Base-by-base conservation (phyloP, 2,888 invertebrate species). In the Azorinus chamasolen region DNA sequence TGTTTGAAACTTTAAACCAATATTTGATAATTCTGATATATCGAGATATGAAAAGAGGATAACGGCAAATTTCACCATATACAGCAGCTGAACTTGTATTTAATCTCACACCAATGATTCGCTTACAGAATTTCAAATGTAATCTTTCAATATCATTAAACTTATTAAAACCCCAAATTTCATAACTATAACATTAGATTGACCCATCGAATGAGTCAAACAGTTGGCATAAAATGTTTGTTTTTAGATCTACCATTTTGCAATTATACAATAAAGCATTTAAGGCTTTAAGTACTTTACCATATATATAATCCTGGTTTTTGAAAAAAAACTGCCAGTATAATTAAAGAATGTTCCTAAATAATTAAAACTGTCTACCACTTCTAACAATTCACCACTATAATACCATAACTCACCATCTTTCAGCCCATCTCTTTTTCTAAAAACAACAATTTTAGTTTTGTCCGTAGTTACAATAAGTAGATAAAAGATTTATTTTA, bases 71-170 rank as follows among this genome's bases (percentile, higher is more conserved):
- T 12, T 55, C 55, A 37, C 55, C 55, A 37, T 55, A 55, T 8
- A 55, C 55, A 37, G 37, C 55, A 8, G 20, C 20, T 12, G 32
- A 18, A 20, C 37, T 18, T 16, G 55, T 37, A 32, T 37, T 55
- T n/a, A 16, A 18, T 2, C 20, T 27, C 18, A 55, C 55, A 18
- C 27, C 5, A 25, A 55, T 25, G 20, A 55, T 37, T 6, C 55
- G 32, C 39, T 55, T 55, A 55, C 55, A 55, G 39, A 55, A 55
- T 20, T 55, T 55, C 32, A 55, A 37, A 55, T n/a, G n/a, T n/a
- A n/a, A n/a, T n/a, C n/a, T n/a, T n/a, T n/a, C n/a, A n/a, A n/a
- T n/a, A n/a, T n/a, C n/a, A n/a, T n/a, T n/a, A n/a, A n/a, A n/a
- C n/a, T n/a, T n/a, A n/a, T n/a, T n/a, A n/a, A n/a, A n/a, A 6